Conservation (phyloP, 2,113 vertebrate species). For the Isurus oxyrinchus region DNA sequence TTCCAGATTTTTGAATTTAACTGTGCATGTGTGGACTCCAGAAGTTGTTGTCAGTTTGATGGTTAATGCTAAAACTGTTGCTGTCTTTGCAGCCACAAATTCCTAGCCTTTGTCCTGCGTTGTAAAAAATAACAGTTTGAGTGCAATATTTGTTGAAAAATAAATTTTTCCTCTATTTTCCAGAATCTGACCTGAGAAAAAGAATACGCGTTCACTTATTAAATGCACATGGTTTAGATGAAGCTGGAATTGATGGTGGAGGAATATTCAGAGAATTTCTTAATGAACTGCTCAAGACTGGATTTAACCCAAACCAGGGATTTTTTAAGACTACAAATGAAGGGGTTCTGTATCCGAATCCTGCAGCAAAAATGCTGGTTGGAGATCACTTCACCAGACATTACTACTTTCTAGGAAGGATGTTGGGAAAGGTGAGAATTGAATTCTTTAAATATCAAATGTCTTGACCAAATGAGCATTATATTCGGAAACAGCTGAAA, state of each 20-base stretch:
- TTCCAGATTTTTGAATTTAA: not conserved
- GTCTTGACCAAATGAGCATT: not conserved
- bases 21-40: not conserved
- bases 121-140: not conserved
- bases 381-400: constrained; percentile 87
- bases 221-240: constrained; percentile 90
- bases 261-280: constrained; percentile 97
- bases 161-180: constrained; percentile 35
- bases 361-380: constrained; percentile 85
- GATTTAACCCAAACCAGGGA: constrained; percentile 95
- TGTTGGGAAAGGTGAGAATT: constrained; percentile 88
- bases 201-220: constrained; percentile 88
- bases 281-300: constrained; percentile 91
- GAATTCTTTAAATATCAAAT: not conserved
- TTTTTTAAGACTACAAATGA: constrained; percentile 97
- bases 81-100: too few relatives aligned
- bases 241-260: constrained; percentile 94
- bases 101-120: not conserved
- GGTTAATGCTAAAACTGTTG: not conserved
- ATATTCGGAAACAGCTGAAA: not conserved
- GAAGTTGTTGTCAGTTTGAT: not conserved
- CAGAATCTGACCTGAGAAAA: constrained; percentile 92
- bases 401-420: constrained; percentile 94
- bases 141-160: not conserved
- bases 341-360: constrained; percentile 87